Conservation (phyloP, 2,113 vertebrate species). For the Zosterops borbonicus region DNA sequence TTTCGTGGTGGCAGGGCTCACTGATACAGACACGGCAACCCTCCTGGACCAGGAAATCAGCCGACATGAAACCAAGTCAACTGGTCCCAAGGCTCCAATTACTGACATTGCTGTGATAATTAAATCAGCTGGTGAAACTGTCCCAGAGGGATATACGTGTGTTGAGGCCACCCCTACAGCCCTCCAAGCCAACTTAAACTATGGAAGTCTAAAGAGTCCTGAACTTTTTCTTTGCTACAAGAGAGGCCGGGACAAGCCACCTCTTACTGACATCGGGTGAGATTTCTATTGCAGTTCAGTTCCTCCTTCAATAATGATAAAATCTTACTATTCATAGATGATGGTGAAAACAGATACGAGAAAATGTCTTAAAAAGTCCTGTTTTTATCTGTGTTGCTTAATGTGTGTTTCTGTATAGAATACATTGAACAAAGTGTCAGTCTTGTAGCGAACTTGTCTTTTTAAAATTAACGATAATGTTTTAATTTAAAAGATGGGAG, state of each 20-base stretch:
- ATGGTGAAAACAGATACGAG: not conserved
- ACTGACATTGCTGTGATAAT: constrained; percentile 95
- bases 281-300: not conserved
- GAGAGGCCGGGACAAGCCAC: constrained; percentile 87
- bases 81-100: constrained; percentile 92
- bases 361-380: not conserved
- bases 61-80: constrained; percentile 87
- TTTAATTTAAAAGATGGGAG: not conserved
- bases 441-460: not conserved
- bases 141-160: constrained; percentile 95
- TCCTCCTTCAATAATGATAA: not conserved
- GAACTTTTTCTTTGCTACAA: constrained; percentile 96
- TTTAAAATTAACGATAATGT: not conserved
- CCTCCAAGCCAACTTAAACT: constrained; percentile 94
- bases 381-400: not conserved
- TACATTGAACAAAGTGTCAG: not conserved
- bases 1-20: constrained; percentile 97
- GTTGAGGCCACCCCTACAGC: constrained; percentile 90
- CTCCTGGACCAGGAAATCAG: constrained; percentile 89
- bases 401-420: not conserved
- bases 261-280: constrained; percentile 93
- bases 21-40: constrained; percentile 88
- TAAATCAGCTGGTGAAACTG: constrained; percentile 89
- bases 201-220: constrained; percentile 96
- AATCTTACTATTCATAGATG: not conserved